Conservation (phyloP, 2,797 vertebrate genomes). For the Danio jaintianensis region DNA sequence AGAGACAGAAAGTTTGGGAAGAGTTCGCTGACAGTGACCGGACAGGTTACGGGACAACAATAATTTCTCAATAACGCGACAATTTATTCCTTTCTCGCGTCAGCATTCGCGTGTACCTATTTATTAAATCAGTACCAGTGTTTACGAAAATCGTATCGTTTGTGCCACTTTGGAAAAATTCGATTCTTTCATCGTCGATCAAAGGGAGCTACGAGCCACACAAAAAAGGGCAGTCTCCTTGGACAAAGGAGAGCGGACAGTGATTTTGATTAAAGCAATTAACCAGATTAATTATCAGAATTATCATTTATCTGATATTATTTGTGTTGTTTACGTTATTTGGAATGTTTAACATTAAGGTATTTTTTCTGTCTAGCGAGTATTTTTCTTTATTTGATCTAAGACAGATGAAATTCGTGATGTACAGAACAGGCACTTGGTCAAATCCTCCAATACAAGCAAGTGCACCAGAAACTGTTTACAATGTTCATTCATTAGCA, state of each 20-base stretch:
- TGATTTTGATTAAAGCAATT: slow-evolving; percentile 72
- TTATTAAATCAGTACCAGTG: slow-evolving; percentile 81
- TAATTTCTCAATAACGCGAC: slow-evolving; percentile 54
- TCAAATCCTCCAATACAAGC: slow-evolving; percentile 65
- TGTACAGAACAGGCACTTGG: slow-evolving; percentile 63
- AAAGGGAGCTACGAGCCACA: slow-evolving; percentile 69
- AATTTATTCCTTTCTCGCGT: slow-evolving; percentile 68
- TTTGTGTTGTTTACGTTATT: slow-evolving; percentile 75
- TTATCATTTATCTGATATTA: slow-evolving; percentile 74
- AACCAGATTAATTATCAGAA: slow-evolving; percentile 76
- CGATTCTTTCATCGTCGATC: slow-evolving; percentile 69
- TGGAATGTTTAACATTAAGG: slow-evolving; percentile 71
- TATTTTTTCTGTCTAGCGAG: slow-evolving; percentile 65
- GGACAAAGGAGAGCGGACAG: slow-evolving; percentile 76
- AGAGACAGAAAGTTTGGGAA: slow-evolving; percentile 76
- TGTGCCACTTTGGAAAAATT: slow-evolving; percentile 63
- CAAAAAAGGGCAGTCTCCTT: slow-evolving; percentile 72
- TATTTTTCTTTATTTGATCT: slow-evolving; percentile 64
- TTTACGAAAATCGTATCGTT: slow-evolving; percentile 80
- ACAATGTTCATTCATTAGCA: slow-evolving; percentile 61
- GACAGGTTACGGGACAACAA: slow-evolving; percentile 70
- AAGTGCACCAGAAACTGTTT: slow-evolving; percentile 72
- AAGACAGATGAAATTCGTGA: slow-evolving; percentile 55
- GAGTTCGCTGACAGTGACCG: slow-evolving; percentile 75
- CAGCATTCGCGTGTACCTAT: slow-evolving; percentile 70